These are phyloP conservation scores for Phylloscopus trochilus DNA, from an alignment of 2,113 vertebrate genomes.

Conservation along the genomic window DNA sequence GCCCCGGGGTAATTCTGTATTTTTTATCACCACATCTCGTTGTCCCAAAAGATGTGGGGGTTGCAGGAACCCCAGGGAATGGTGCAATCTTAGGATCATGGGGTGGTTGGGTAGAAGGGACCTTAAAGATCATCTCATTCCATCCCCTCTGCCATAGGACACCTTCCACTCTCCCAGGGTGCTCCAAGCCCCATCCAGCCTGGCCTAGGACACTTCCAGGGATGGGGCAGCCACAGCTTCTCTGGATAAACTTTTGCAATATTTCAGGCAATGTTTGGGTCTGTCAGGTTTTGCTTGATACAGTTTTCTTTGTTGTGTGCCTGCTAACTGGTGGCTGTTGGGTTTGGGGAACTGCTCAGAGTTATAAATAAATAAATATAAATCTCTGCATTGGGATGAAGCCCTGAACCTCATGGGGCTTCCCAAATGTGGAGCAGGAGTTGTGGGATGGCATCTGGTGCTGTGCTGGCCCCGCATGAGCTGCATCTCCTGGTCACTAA, in stretches of 20 bases:
- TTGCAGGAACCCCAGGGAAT: not conserved
- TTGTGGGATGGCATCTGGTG: accelerated
- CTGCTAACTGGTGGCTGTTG: not conserved
- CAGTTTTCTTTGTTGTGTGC: not conserved
- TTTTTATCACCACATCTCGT: accelerated
- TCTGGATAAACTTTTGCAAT: not conserved
- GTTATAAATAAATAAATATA: not conserved
- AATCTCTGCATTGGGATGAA: not conserved
- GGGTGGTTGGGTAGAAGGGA: not conserved
- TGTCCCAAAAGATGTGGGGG: not conserved
- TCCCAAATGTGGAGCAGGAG: not conserved
- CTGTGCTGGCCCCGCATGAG: accelerated
- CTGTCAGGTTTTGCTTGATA: accelerated
- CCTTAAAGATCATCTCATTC: not conserved
- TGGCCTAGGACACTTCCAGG: not conserved
- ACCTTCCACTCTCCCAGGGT: not conserved
- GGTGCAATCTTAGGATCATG: not conserved
- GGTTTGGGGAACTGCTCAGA: not conserved
- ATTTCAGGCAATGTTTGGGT: not conserved
- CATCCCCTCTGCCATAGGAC: not conserved
- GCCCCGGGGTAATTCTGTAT: not conserved
- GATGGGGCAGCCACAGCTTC: not conserved
- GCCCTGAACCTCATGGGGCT: accelerated
- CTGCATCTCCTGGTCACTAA: not conserved
- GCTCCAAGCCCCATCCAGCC: not conserved